Conservation (phyloP, 2,797 vertebrate species). For the Rhincodon typus region DNA sequence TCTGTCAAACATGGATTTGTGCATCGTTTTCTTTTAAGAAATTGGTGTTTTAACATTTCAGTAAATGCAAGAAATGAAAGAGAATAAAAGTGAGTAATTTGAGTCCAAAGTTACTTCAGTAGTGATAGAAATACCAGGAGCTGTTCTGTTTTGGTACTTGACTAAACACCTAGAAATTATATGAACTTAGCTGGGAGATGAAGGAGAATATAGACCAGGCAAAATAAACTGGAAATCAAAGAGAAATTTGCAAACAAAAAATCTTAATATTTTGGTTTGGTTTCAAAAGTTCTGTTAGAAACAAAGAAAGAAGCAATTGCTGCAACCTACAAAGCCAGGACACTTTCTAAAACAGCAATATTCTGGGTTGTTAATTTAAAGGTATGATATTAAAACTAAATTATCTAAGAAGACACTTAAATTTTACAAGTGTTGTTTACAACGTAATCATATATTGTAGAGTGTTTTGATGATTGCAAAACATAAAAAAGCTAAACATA, state of each 20-base stretch:
- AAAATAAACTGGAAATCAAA: constrained; percentile 4
- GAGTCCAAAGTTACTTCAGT: neutral
- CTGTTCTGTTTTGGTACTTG: neutral
- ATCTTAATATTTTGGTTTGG: neutral
- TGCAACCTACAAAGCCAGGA: neutral
- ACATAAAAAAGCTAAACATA: constrained; percentile 24
- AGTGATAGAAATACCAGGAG: neutral
- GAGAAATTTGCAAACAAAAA: neutral
- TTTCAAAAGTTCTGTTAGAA: neutral
- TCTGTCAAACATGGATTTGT: neutral
- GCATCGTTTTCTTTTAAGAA: neutral
- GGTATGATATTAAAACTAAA: neutral
- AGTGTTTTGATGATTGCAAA: constrained; percentile 1
- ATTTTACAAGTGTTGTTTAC: constrained; percentile 4
- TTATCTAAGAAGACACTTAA: neutral
- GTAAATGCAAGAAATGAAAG: neutral
- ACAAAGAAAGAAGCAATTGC: neutral
- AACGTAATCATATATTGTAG: constrained; percentile 17
- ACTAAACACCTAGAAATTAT: neutral
- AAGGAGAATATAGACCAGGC: neutral
- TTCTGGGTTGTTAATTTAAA: constrained; percentile 11
- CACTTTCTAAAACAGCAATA: neutral
- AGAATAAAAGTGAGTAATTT: neutral
- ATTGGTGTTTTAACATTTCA: neutral
- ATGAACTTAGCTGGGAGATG: neutral